These are phyloP conservation scores for Menidia beryllina DNA, from an alignment of 2,113 vertebrate species.

Conservation along the genomic window DNA sequence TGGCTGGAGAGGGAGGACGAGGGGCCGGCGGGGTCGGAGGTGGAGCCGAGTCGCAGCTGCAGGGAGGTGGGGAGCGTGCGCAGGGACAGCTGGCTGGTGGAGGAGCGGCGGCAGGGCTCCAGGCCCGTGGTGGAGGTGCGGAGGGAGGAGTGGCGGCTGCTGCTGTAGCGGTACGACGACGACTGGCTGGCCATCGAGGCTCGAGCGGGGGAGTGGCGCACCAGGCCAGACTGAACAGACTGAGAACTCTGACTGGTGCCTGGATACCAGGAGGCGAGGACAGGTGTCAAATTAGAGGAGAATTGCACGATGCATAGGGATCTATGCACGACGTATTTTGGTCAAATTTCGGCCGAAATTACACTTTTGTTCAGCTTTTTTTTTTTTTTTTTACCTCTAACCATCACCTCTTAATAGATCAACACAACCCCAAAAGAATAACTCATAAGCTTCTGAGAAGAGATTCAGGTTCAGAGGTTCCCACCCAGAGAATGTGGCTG, in stretches of 20 bases:
- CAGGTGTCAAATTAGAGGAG: neutral
- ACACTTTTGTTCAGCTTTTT: no score
- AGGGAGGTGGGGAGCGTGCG: slow-evolving; percentile 94
- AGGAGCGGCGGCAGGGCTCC: slow-evolving; percentile 95
- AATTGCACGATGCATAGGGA: no score
- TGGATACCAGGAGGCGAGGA: slow-evolving; percentile 49
- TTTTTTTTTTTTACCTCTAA: no score
- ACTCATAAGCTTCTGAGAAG: neutral
- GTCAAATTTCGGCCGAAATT: no score
- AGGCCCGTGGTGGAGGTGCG: slow-evolving; percentile 93
- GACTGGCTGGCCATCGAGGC: slow-evolving; percentile 95
- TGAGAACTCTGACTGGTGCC: slow-evolving; percentile 97
- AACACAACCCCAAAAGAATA: no score
- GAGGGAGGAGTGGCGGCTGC: slow-evolving; percentile 95
- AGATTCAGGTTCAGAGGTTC: slow-evolving; percentile 1
- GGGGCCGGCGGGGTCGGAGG: slow-evolving; percentile 86
- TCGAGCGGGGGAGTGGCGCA: slow-evolving; percentile 95
- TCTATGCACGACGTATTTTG: no score
- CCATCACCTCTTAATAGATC: no score
- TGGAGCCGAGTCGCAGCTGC: slow-evolving; percentile 93
- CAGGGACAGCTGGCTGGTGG: slow-evolving; percentile 96
- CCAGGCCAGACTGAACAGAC: slow-evolving; percentile 92
- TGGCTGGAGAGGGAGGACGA: slow-evolving; percentile 95
- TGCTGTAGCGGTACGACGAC: slow-evolving; percentile 94
- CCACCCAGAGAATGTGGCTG: slow-evolving; percentile 88